These are phyloP conservation scores for Cantharis lateralis DNA, from an alignment of 2,888 invertebrate species.

Conservation along the genomic window DNA sequence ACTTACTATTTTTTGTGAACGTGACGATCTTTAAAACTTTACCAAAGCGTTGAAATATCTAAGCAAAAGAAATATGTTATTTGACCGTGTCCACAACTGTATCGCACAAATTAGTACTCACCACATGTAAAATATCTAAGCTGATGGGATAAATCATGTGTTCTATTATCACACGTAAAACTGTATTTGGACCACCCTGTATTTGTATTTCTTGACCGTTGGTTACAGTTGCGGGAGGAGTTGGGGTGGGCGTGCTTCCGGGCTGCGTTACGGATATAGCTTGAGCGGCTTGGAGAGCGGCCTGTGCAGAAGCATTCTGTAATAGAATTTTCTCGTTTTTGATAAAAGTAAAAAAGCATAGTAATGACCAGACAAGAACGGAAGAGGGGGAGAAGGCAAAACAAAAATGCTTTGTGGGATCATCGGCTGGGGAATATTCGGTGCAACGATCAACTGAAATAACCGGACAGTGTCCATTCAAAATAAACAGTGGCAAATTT, in stretches of 20 bases:
- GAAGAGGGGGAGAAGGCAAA: not conserved
- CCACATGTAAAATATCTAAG: constrained; percentile 92
- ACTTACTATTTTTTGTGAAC: constrained; percentile 99
- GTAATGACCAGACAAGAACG: not conserved
- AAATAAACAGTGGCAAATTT: no score
- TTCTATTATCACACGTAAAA: constrained; percentile 97
- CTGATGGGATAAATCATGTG: constrained; percentile 98
- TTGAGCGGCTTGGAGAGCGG: constrained; percentile 84
- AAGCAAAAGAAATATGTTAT: constrained; percentile 36
- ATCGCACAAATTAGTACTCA: constrained; percentile 49
- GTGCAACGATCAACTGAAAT: no score
- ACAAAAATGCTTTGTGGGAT: not conserved
- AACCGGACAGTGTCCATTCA: no score
- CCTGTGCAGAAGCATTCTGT: constrained; percentile 83
- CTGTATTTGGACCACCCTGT: constrained; percentile 92
- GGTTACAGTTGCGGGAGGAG: constrained; percentile 57
- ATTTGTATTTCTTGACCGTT: constrained; percentile 64
- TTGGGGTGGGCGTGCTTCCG: constrained; percentile 67
- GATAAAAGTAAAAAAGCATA: not conserved
- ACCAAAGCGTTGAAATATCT: constrained; percentile 98
- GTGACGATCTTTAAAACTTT: constrained; percentile 99
- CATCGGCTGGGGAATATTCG: not conserved
- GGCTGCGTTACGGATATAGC: constrained; percentile 70
- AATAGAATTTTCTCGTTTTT: constrained; percentile 50
- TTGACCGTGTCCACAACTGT: not conserved